These are phyloP conservation scores for Macaca mulatta DNA, from an alignment of 2,113 vertebrate species.

Conservation along the genomic window DNA sequence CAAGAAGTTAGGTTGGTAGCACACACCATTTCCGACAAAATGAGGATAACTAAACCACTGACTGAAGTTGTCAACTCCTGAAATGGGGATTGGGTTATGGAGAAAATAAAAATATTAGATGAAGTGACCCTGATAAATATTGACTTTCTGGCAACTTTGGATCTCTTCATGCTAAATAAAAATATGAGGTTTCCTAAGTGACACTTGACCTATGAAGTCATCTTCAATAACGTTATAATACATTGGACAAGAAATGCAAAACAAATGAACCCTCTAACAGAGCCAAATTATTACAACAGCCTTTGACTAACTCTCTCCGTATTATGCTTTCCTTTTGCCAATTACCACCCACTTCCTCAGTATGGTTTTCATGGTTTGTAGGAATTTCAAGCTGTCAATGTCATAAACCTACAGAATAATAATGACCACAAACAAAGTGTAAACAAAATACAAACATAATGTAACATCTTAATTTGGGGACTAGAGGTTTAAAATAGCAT, in stretches of 20 bases:
- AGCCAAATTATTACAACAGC: slow-evolving; percentile 77
- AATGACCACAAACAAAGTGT: not conserved
- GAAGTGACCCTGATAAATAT: slow-evolving; percentile 78
- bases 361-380: slow-evolving; percentile 39
- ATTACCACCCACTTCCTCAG: slow-evolving; percentile 61
- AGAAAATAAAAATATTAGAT: slow-evolving; percentile 77
- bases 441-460: slow-evolving; percentile 46
- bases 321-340: slow-evolving; percentile 67
- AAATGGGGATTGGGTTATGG: slow-evolving; percentile 64
- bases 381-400: slow-evolving; percentile 25
- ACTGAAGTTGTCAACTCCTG: slow-evolving; percentile 59
- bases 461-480: not conserved
- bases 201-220: slow-evolving; percentile 83
- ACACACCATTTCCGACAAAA: slow-evolving; percentile 27
- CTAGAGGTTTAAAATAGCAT: not conserved
- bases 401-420: slow-evolving; percentile 64
- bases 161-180: slow-evolving; percentile 78
- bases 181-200: slow-evolving; percentile 77
- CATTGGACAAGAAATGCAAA: slow-evolving; percentile 78
- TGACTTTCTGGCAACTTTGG: slow-evolving; percentile 75
- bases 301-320: slow-evolving; percentile 76
- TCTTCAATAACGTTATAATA: slow-evolving; percentile 80
- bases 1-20: not conserved
- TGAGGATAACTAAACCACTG: slow-evolving; percentile 40
- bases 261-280: slow-evolving; percentile 71